These are phyloP conservation scores for Plectrocnemia conspersa DNA, from an alignment of 1,140 invertebrate species.

Conservation along the genomic window DNA sequence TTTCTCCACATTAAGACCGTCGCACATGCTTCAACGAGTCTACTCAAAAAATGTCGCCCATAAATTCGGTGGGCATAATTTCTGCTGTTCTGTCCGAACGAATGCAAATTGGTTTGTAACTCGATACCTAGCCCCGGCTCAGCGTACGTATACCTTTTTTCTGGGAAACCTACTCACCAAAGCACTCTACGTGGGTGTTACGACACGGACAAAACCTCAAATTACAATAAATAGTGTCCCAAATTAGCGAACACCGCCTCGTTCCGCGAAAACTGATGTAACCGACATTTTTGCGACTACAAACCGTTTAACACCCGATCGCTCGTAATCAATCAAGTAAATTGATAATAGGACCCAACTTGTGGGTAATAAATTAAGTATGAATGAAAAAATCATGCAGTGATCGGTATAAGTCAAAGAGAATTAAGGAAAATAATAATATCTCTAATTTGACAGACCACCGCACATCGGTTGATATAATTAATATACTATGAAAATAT, in stretches of 20 bases:
- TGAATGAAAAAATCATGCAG: too few relatives aligned
- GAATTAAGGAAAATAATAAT: too few relatives aligned
- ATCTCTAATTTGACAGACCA: too few relatives aligned
- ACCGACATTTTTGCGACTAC: slow-evolving; percentile 18
- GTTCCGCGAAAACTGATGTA: slow-evolving; percentile 24
- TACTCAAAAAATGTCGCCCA: background rate
- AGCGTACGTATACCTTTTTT: background rate
- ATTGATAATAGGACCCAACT: too few relatives aligned
- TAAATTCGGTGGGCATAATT: background rate
- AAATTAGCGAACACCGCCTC: slow-evolving; percentile 4
- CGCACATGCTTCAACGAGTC: background rate
- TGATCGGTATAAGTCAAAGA: too few relatives aligned
- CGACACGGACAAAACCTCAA: slow-evolving; percentile 13
- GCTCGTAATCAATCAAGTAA: background rate
- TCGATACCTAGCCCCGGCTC: background rate
- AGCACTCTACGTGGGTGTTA: slow-evolving; percentile 15
- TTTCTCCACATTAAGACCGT: too few relatives aligned
- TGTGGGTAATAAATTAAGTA: too few relatives aligned
- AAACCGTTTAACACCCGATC: slow-evolving; percentile 4
- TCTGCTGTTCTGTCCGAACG: too few relatives aligned
- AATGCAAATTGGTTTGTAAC: slow-evolving; percentile 1
- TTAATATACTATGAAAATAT: too few relatives aligned
- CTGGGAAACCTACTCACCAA: background rate
- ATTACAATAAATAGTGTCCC: slow-evolving; percentile 15
- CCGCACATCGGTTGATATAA: too few relatives aligned